These are phyloP conservation scores for Enteromius mattozi DNA, from an alignment of 2,797 vertebrate genomes.

Conservation along the genomic window DNA sequence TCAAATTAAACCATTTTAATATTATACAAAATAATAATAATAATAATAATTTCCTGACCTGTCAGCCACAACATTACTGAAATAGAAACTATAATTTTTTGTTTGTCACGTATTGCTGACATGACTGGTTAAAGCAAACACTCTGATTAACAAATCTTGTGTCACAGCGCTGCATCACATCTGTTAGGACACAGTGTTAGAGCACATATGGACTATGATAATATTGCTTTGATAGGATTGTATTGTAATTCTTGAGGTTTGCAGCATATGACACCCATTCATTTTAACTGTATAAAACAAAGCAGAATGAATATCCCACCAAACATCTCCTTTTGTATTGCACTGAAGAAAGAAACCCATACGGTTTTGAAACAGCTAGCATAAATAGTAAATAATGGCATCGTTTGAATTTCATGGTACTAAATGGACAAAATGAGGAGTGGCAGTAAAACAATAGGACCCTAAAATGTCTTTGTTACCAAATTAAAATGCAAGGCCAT, in stretches of 20 bases:
- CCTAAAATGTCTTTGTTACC: slow-evolving; percentile 13
- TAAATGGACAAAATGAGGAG: background rate
- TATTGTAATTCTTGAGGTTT: background rate
- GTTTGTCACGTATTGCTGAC: background rate
- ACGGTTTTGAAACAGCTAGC: background rate
- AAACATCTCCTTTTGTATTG: background rate
- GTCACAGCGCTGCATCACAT: background rate
- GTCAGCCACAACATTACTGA: background rate
- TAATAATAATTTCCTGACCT: background rate
- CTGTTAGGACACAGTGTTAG: background rate
- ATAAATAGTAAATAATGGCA: background rate
- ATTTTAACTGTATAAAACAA: background rate
- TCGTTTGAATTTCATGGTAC: background rate
- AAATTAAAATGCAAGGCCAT: slow-evolving; percentile 45
- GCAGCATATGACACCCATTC: background rate
- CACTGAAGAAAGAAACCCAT: background rate
- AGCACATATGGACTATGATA: too few relatives aligned
- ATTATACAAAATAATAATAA: background rate
- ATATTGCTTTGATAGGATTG: background rate
- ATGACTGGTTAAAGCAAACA: background rate
- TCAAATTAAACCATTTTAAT: background rate
- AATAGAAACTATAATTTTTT: background rate
- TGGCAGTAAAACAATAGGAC: slow-evolving; percentile 11
- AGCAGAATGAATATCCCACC: background rate
- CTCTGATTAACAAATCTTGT: background rate